Evolutionary conservation across 2,888 invertebrate genomes (phyloP), one percentile per base, ranked within the genome.

Genomic region (Drosophila picticornis): DNA sequence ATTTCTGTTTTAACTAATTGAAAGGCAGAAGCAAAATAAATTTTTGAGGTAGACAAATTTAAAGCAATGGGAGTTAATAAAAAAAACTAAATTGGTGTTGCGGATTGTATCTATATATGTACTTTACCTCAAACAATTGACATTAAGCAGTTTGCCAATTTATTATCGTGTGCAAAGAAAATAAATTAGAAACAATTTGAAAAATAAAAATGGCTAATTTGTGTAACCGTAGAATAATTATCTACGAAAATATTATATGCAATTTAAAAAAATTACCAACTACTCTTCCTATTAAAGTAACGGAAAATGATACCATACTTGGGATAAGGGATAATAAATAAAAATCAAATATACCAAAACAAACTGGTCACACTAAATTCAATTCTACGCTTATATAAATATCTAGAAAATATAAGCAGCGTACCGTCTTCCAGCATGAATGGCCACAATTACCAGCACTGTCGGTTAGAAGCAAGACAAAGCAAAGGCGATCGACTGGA

Each of bases 361-460:
- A 46, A 25, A 25, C 22, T 46, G 46, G 46, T 46, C 46, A 46
- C 46, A 25, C 46, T 46, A 46, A 46, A 46, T 25, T 46, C 16
- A 16, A 46, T 46, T 46, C 22, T 25, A 46, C 46, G 9, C 4
- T 9, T 22, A 4, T 2, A 11, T n/a, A 46, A 13, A 40, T 40
- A n/a, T 40, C 4, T 13, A 46, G 4, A 4, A 22, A 4, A 22
- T 13, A 22, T 46, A 46, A 46, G 43, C 46, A 19, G 2, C 9
- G 4, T n/a, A 40, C n/a, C n/a, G 38, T 19, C 38, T 40, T 4
- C 19, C 36, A 36, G 19, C 36, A 19, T 19, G 36, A 36, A 36
- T 36, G 19, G 1, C n/a, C 4, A 2, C 13, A 29, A 16, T 63
- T 16, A 1, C 3, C 48, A 64, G n/a, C 64, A 38, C 64, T 67